These are phyloP conservation scores for Tragelaphus buxtoni DNA, from an alignment of 2,113 vertebrate genomes.

Conservation along the genomic window DNA sequence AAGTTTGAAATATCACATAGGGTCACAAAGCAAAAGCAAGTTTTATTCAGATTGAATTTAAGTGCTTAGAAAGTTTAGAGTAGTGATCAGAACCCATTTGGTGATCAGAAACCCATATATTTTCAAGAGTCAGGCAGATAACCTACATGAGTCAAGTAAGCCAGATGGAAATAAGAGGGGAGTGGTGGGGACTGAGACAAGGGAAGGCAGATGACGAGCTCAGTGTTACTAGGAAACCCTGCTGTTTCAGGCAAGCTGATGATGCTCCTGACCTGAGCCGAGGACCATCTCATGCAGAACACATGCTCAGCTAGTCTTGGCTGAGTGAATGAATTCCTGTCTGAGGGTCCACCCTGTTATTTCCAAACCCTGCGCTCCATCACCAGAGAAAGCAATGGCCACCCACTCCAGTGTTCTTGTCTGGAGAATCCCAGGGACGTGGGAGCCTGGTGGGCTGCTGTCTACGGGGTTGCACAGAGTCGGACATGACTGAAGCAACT, in stretches of 20 bases:
- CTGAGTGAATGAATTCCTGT: not conserved
- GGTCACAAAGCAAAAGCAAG: not conserved
- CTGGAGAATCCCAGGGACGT: too few relatives aligned
- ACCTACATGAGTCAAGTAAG: not conserved
- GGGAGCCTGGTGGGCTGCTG: too few relatives aligned
- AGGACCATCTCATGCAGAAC: rapidly evolving
- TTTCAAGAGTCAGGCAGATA: not conserved
- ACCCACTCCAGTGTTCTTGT: too few relatives aligned
- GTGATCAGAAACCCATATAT: not conserved
- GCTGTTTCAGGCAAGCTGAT: rapidly evolving
- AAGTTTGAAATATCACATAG: not conserved
- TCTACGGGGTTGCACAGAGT: too few relatives aligned
- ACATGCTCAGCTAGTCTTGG: not conserved
- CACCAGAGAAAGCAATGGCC: too few relatives aligned
- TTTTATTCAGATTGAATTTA: not conserved
- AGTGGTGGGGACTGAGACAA: not conserved
- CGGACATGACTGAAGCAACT: rapidly evolving
- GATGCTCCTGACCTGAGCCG: rapidly evolving
- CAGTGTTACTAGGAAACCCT: not conserved
- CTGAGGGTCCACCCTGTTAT: too few relatives aligned
- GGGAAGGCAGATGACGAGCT: not conserved
- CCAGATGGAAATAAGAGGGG: not conserved
- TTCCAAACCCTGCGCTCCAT: not conserved
- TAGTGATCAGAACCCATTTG: not conserved
- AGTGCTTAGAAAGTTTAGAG: not conserved